phyloP scores from a whole-genome alignment of 1,140 invertebrate genomes.

The Odontomachus brunneus region DNA sequence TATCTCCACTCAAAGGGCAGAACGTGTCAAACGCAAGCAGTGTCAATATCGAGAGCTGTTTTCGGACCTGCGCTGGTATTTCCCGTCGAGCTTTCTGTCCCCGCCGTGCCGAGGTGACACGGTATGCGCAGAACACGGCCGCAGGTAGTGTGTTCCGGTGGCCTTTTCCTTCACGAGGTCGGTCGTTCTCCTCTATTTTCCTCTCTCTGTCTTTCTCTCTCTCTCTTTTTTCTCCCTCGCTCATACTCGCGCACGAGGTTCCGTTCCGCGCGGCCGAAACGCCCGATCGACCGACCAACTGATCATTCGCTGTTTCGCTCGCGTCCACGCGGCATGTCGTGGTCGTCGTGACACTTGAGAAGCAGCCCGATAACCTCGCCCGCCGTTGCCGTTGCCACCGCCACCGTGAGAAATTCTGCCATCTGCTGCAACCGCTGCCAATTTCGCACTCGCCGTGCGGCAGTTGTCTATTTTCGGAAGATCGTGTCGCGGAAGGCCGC shows the following conservation, averaged over 20 bases:
- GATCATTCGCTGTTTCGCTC: background rate
- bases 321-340: background rate
- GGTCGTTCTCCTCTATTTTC: background rate
- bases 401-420: constrained; percentile 26
- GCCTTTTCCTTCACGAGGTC: constrained; percentile 13
- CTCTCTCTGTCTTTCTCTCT: too few relatives aligned
- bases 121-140: background rate
- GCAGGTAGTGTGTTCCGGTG: constrained; percentile 12
- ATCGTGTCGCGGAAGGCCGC: background rate
- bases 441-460: constrained; percentile 17
- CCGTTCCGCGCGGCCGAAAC: background rate
- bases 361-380: constrained; percentile 7
- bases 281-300: constrained; percentile 4
- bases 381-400: background rate
- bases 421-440: constrained; percentile 48
- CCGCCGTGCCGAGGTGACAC: background rate
- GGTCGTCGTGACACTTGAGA: background rate
- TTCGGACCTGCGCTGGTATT: background rate
- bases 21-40: background rate
- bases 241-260: background rate
- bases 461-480: constrained; percentile 50
- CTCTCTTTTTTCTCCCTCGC: too few relatives aligned
- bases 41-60: background rate
- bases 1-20: background rate
- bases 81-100: background rate